Conservation (phyloP, 2,797 vertebrate genomes). For the Xerus rutilus region DNA sequence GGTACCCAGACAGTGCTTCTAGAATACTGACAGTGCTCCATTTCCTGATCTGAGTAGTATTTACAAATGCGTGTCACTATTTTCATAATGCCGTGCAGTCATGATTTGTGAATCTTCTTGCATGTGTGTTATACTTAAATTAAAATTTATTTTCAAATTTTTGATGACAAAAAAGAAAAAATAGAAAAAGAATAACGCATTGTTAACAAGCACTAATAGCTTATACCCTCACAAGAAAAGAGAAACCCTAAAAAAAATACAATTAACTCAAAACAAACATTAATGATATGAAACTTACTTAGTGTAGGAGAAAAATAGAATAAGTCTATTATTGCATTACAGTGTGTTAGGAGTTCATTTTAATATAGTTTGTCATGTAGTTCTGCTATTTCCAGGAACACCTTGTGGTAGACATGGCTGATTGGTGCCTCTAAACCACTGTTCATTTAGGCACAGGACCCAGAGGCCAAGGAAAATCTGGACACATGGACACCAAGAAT, state of each 20-base stretch:
- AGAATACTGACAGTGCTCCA: background rate
- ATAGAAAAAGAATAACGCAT: background rate
- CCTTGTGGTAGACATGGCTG: background rate
- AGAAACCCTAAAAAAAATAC: background rate
- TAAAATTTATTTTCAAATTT: conserved; percentile 12
- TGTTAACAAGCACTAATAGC: background rate
- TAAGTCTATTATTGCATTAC: background rate
- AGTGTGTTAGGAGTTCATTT: background rate
- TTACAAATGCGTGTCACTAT: background rate
- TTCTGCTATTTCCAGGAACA: background rate
- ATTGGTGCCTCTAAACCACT: background rate
- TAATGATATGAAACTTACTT: background rate
- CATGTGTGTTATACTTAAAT: background rate
- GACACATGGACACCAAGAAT: background rate
- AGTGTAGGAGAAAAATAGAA: background rate
- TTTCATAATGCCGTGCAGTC: background rate
- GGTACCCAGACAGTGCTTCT: background rate
- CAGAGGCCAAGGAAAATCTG: background rate
- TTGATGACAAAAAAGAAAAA: background rate
- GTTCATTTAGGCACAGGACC: background rate
- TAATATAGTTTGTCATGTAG: background rate
- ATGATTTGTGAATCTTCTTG: background rate
- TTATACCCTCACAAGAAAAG: background rate
- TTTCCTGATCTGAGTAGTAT: background rate
- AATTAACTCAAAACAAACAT: conserved; percentile 9